These are phyloP conservation scores for Dunckerocampus dactyliophorus DNA, from an alignment of 2,113 vertebrate genomes.

Conservation along the genomic window DNA sequence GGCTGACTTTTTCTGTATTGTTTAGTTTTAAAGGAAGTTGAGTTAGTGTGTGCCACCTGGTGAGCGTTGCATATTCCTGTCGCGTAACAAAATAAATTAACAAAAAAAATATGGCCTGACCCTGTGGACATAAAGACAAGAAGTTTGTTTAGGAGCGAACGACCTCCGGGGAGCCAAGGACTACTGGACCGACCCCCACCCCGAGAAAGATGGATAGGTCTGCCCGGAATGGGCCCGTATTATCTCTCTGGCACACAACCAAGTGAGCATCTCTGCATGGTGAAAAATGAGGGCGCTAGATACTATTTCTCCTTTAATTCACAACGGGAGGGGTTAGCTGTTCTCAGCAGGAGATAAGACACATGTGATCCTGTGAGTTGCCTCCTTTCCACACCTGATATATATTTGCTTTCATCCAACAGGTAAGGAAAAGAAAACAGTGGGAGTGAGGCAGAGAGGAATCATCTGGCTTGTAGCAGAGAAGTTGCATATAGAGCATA, in stretches of 20 bases:
- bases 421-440: slow-evolving; percentile 42
- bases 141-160: slow-evolving; percentile 36
- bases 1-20: no score
- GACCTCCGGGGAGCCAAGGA: slow-evolving; percentile 74
- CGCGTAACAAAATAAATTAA: no score
- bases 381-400: slow-evolving; percentile 41
- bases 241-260: slow-evolving; percentile 74
- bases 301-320: slow-evolving; percentile 79
- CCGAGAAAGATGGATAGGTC: slow-evolving; percentile 72
- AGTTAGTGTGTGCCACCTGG: no score
- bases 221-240: slow-evolving; percentile 66
- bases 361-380: slow-evolving; percentile 70
- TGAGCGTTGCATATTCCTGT: no score
- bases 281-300: slow-evolving; percentile 76
- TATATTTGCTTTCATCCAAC: slow-evolving; percentile 41
- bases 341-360: slow-evolving; percentile 72
- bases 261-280: slow-evolving; percentile 58
- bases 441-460: slow-evolving; percentile 25
- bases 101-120: slow-evolving; percentile 8
- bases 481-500: slow-evolving; percentile 35
- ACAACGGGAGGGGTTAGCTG: slow-evolving; percentile 52
- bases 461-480: slow-evolving; percentile 26
- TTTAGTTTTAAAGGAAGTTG: no score
- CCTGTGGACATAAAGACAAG: slow-evolving; percentile 20
- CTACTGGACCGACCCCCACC: slow-evolving; percentile 64